Base-by-base conservation (phyloP, 2,797 vertebrate genomes). In the Enteromius thamalakanensis region DNA sequence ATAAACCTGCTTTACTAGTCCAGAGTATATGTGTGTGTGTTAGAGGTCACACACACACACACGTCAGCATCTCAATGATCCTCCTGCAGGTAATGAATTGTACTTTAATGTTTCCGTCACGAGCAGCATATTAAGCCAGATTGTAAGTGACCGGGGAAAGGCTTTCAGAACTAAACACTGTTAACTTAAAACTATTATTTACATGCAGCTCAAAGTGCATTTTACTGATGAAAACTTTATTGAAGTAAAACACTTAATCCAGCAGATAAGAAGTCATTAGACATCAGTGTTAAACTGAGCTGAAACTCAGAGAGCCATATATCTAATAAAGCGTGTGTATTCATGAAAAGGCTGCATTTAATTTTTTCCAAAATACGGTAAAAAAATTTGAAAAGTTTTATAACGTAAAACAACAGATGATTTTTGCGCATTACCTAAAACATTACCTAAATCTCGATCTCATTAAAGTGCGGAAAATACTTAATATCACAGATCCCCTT, bases 231-330 rank as follows among this genome's bases (percentile, higher is more conserved):
- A 69, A 69, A 17, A 55, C 29, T 29, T 26, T 15, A 62, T 15
- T 2, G 12, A 62, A 62, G 23, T 29, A 15, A 53, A 40, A 23
- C 1, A 47, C 51, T 53, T 68, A 37, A 67, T 67, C 12, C 29
- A 32, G 21, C 12, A 40, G 64, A 67, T 6, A 3, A 65, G 3
- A 1, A 3, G 42, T 49, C 19, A 23, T 26, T 11, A 68, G 45
- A 82, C 69, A 79, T 81, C 88, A 5, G 83, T 84, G 84, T 90
- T 87, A 81, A 47, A 23, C 4, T 6, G 42, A 4, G 40, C 68
- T 40, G 32, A 21, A 90, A 89, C 92, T 91, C 37, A 64, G 23
- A 45, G 17, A 51, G 49, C 19, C 51, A 55, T n/a, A n/a, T n/a
- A 21, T 55, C 53, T 55, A n/a, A 58, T 23, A 58, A 55, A 23